phyloP scores from a whole-genome alignment of 2,113 vertebrate genomes.

The Cyanoramphus novaezelandiae region DNA sequence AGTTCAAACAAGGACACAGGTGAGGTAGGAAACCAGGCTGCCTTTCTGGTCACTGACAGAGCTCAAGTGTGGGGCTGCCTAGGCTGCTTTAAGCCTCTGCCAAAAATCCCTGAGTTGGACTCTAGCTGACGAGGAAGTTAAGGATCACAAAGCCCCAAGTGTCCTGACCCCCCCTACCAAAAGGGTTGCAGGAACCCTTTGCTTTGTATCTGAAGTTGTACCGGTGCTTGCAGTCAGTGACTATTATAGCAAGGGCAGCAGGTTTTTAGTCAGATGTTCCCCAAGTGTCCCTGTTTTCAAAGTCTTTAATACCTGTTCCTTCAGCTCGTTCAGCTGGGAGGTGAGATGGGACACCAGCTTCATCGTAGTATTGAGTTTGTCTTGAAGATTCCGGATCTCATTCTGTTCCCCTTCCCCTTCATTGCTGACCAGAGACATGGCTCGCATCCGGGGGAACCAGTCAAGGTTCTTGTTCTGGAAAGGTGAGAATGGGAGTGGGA shows the following conservation, averaged over 20 bases:
- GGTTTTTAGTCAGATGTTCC: background rate
- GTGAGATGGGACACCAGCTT: constrained; percentile 91
- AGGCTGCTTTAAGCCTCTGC: background rate
- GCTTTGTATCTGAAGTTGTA: background rate
- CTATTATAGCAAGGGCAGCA: background rate
- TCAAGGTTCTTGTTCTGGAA: constrained; percentile 94
- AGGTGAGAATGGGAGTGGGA: background rate
- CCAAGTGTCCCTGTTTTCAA: background rate
- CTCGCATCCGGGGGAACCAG: constrained; percentile 98
- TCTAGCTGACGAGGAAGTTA: background rate
- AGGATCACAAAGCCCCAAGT: background rate
- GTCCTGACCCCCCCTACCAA: background rate
- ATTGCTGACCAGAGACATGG: constrained; percentile 95
- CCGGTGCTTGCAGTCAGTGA: background rate
- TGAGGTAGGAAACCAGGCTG: background rate
- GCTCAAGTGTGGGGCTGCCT: background rate
- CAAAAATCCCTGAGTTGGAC: background rate
- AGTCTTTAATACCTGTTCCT: constrained; percentile 86
- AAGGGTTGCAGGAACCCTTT: background rate
- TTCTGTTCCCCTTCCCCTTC: constrained; percentile 96
- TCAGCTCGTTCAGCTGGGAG: constrained; percentile 89
- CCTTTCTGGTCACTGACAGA: background rate
- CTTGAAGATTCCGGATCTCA: constrained; percentile 92
- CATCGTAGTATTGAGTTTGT: constrained; percentile 89
- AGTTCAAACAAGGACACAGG: background rate